Conservation (phyloP, 1,140 invertebrate species). For the Temnothorax curvispinosus region DNA sequence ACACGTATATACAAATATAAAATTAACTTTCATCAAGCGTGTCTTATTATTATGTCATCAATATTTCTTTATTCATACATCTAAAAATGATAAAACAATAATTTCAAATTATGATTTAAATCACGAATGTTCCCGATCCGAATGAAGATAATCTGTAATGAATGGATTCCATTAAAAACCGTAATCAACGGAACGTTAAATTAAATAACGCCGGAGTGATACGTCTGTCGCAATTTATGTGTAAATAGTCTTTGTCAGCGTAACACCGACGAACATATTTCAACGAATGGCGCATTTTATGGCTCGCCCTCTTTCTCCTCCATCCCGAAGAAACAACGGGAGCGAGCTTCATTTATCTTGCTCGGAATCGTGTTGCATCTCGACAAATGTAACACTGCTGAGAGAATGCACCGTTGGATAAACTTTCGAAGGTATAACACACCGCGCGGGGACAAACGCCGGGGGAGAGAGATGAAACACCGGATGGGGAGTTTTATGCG, state of each 20-base stretch:
- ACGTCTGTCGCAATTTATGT: conserved; percentile 8
- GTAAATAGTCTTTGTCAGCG: neutral
- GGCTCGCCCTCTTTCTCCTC: conserved; percentile 49
- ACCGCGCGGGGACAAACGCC: conserved; percentile 55
- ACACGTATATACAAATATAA: neutral
- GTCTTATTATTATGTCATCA: neutral
- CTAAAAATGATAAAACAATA: neutral
- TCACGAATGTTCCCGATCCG: neutral
- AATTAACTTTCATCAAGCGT: neutral
- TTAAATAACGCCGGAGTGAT: conserved; percentile 10
- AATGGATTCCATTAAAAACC: neutral
- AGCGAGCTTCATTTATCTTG: conserved; percentile 77
- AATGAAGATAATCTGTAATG: neutral
- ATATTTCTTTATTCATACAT: neutral
- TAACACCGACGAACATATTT: conserved; percentile 32
- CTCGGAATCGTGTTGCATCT: conserved; percentile 74
- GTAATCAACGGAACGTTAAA: neutral
- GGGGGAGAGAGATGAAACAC: conserved; percentile 14
- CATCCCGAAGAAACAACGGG: conserved; percentile 49
- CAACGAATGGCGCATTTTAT: conserved; percentile 51
- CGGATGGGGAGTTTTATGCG: conserved; percentile 61
- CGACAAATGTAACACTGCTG: conserved; percentile 75
- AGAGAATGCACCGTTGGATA: conserved; percentile 68
- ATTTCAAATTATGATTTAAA: neutral
- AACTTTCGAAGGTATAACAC: conserved; percentile 64